These are phyloP conservation scores for Capreolus pygargus DNA, from an alignment of 2,113 vertebrate species.

Conservation along the genomic window DNA sequence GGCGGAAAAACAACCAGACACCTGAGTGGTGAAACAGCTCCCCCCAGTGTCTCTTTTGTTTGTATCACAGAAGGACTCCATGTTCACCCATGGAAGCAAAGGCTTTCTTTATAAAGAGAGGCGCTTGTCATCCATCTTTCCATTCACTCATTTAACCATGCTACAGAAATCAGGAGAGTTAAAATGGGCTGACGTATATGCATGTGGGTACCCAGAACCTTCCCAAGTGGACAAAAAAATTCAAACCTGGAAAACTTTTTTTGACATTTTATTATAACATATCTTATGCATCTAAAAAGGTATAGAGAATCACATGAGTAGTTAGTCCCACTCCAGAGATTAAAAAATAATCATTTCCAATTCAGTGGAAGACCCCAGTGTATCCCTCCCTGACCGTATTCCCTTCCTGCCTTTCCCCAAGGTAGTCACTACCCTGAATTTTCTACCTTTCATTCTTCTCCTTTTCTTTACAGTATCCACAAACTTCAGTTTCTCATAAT, in stretches of 20 bases:
- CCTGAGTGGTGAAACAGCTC: slow-evolving; percentile 56
- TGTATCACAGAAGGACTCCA: background rate
- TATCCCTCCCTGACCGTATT: background rate
- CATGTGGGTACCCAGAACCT: background rate
- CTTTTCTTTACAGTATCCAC: background rate
- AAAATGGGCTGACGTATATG: background rate
- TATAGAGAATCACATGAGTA: background rate
- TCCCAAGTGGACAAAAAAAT: background rate
- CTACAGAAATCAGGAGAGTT: background rate
- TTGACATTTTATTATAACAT: background rate
- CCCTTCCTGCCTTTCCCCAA: background rate
- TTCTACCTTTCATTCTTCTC: background rate
- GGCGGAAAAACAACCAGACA: background rate
- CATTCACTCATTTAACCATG: background rate
- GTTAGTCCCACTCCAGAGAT: background rate
- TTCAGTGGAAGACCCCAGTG: background rate
- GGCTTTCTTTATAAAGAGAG: background rate
- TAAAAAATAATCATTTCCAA: background rate
- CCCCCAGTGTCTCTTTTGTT: slow-evolving; percentile 2
- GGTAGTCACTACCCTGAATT: background rate
- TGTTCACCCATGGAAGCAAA: background rate
- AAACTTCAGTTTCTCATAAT: background rate
- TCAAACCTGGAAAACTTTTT: background rate
- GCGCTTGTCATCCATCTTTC: background rate
- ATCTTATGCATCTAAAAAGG: background rate